Evolutionary conservation across 2,888 invertebrate species (phyloP).

Genomic region (Cyaniris semiargus): DNA sequence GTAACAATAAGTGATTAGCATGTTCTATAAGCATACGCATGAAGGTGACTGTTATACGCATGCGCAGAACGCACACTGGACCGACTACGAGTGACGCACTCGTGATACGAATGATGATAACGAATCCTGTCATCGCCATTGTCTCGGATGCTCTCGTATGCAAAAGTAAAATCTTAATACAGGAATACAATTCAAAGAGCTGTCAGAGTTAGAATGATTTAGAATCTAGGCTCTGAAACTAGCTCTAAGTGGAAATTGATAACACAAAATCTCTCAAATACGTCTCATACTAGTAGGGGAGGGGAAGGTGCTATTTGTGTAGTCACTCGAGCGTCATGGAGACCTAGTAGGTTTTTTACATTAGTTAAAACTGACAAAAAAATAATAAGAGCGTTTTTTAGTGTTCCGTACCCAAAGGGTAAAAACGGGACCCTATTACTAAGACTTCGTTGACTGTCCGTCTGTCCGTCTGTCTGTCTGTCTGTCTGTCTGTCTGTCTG

Average conservation of each 20-base stretch:
- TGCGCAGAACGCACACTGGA: not conserved
- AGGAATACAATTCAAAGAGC: not conserved
- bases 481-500: no score
- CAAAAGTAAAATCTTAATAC: not conserved
- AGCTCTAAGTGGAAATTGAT: not conserved
- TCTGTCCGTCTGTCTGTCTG: no score
- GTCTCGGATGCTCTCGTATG: not conserved
- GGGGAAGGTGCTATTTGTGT: no score
- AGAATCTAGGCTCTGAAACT: not conserved
- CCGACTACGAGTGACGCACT: not conserved
- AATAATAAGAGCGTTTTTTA: no score
- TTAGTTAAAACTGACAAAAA: no score
- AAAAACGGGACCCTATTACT: no score
- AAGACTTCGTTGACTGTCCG: no score
- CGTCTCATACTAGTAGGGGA: no score
- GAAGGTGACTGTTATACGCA: not conserved
- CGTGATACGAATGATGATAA: slow-evolving; percentile 2
- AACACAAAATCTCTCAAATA: no score
- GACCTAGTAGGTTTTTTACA: no score
- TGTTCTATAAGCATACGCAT: not conserved
- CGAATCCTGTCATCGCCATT: not conserved
- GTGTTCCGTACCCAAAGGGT: no score
- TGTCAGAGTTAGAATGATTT: not conserved
- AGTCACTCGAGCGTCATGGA: no score
- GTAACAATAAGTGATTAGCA: not conserved